These are phyloP conservation scores for Drosophila fuyamai DNA, from an alignment of 1,140 invertebrate species.

Conservation along the genomic window DNA sequence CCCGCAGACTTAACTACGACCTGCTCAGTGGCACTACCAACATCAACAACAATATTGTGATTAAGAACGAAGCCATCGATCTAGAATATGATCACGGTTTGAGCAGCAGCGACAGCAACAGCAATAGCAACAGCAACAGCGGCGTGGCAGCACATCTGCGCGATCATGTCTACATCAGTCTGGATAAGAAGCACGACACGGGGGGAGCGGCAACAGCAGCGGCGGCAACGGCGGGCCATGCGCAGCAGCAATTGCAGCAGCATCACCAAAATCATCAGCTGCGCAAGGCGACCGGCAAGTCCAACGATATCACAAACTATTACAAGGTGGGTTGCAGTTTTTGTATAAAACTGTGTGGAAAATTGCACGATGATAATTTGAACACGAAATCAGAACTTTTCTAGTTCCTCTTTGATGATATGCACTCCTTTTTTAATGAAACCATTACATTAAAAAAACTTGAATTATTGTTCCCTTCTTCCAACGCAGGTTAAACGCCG, in stretches of 20 bases:
- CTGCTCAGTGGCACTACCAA: constrained; percentile 42
- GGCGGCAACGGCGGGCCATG: constrained; percentile 63
- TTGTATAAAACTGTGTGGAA: neutral
- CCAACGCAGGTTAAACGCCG: constrained; percentile 74
- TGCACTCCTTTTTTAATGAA: too few relatives aligned
- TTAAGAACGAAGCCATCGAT: constrained; percentile 62
- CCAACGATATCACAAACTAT: constrained; percentile 81
- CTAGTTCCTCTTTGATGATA: too few relatives aligned
- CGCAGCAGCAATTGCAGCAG: constrained; percentile 81
- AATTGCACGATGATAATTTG: neutral
- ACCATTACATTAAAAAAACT: too few relatives aligned
- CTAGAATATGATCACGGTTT: constrained; percentile 56
- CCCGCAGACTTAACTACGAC: constrained; percentile 68
- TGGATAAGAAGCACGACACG: constrained; percentile 86
- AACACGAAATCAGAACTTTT: too few relatives aligned
- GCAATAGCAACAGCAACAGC: constrained; percentile 36
- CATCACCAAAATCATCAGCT: constrained; percentile 65
- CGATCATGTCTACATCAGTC: constrained; percentile 89
- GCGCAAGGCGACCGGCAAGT: constrained; percentile 65
- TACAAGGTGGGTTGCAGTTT: constrained; percentile 71
- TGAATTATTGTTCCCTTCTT: neutral
- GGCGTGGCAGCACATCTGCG: constrained; percentile 88
- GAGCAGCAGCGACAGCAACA: constrained; percentile 50
- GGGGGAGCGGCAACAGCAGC: constrained; percentile 79
- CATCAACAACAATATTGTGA: constrained; percentile 67